Base-by-base conservation (phyloP, 2,113 vertebrate genomes). In the Spea bombifrons region DNA sequence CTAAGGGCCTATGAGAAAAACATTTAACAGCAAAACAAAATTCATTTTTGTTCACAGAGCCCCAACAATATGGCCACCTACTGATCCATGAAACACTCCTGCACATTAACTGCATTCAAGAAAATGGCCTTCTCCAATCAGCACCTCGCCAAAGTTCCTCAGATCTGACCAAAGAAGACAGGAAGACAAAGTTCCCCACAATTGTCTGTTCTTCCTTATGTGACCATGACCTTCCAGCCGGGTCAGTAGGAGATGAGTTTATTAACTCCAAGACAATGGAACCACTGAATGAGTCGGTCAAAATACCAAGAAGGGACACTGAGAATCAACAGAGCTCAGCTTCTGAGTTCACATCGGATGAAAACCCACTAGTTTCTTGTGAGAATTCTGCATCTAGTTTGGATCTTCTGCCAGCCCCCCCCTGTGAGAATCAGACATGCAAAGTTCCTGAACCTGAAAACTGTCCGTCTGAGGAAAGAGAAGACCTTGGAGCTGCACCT, bases 71-170 rank as follows among this genome's bases (percentile, higher is more conserved):
- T 46, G 93, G 91, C 66, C 91, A 93, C 0, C 71, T 92, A 4
- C 69, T 92, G n/a, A 87, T 93, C 5, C 88, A 83, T 5, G 93
- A 94, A 66, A 86, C 89, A 71, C 78, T 84, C 43, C 86, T 85
- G 8, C 83, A 87, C 0, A 44, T 86, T 75, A 63, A 84, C 4
- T 85, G 82, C 52, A 84, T 87, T n/a, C 92, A 94, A 81, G 89
- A 90, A 3, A 89, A 88, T 53, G 81, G 86, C 6, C 78, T 88
- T 4, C 80, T 87, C 50, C 84, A 91, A 5, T 86, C 88, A 47
- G 88, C 89, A 12, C 85, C 89, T 45, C 75, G 69, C n/a, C 82
- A 83, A 74, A 78, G 63, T 2, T n/a, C 85, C 77, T 44, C 75
- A 55, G 69, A 83, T 12, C 64, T 76, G 8, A 3, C 1, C 13